Base-by-base conservation (phyloP, 2,888 invertebrate species). In the Barypeithes pellucidus region DNA sequence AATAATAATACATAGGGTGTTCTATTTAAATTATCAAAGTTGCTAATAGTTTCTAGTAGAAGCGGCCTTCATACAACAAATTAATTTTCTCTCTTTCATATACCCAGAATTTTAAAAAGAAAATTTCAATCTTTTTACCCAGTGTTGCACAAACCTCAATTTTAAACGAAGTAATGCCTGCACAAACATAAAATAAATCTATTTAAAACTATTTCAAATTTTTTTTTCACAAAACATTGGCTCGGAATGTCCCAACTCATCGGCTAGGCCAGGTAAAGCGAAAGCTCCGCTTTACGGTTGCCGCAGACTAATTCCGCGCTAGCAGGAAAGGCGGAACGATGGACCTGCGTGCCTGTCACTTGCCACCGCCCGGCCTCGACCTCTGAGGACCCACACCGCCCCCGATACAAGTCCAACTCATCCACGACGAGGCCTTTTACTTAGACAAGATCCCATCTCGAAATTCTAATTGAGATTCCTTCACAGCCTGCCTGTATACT, bases 341-440 rank as follows among this genome's bases (percentile, higher is more conserved):
- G 83, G 85, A 83, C 84, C 84, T 84, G 85, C 84, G 84, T 85
- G 85, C 85, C 85, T 86, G 85, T 85, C 85, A 85, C 85, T 85
- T 85, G 85, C 85, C 85, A 85, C 85, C 84, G 84, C 84, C 84
- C 82, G 85, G 81, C 84, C 84, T 84, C 84, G 84, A 85, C 84
- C 84, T 73, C 67, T 83, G 83, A 79, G 82, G 83, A 83, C 83
- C 84, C 83, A 83, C 79, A 82, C 83, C 84, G 84, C 84, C 84
- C 83, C 84, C 83, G 81, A 83, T 78, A 79, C 80, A 80, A 79
- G 77, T 79, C 79, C 78, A 65, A 80, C 80, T 82, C 82, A 80
- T 81, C 81, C 77, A 79, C 82, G 83, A 82, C 82, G 82, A 83
- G 80, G 80, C 84, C 69, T 83, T 84, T 84, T 84, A 84, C 83